Base-by-base conservation (phyloP, 2,888 invertebrate species). In the Crocallis elinguaria region DNA sequence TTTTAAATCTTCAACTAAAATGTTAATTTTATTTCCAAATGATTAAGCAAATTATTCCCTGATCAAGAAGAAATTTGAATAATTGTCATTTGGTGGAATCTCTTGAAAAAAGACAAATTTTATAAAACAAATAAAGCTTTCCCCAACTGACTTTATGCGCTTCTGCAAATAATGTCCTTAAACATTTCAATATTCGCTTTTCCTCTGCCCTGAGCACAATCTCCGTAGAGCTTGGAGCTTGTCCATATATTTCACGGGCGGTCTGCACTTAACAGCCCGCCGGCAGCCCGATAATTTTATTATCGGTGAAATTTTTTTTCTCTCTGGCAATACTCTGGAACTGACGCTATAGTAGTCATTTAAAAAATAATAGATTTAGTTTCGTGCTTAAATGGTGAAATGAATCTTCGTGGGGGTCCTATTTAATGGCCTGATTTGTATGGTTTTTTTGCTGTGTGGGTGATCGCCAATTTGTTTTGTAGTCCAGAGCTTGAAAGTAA, bases 231-330 rank as follows among this genome's bases (percentile, higher is more conserved):
- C 76, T 75, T 62, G 71, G 71, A 72, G 71, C 69, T 71, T 73
- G 74, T 77, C 73, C 73, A 79, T 82, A 86, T 87, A 88, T 88
- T 85, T 85, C 85, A 87, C 84, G 80, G 78, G 76, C 84, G 83
- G 88, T 80, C 89, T 90, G 90, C 88, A 79, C 85, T 88, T 89
- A 89, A 90, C 88, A 84, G 89, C 84, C 69, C 74, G 75, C 76
- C 79, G 84, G 87, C 82, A 79, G 79, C 76, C 82, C 86, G 86
- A 89, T 89, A 90, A 89, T 90, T 89, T 89, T 88, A 89, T 90
- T 89, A 90, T 88, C 82, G 84, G 84, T 70, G 82, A 69, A 72
- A 82, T 88, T 88, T 86, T 84, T 51, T 44, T 57, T 66, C 79
- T 84, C 61, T 64, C 79, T 84, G 83, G 65, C 75, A 76, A 19